A percentile compares a stretch with the other conserved stretches of the same genome.
These are phyloP conservation scores for Anguilla obscura DNA, from an alignment of 2,797 vertebrate genomes.

Conservation along the genomic window DNA sequence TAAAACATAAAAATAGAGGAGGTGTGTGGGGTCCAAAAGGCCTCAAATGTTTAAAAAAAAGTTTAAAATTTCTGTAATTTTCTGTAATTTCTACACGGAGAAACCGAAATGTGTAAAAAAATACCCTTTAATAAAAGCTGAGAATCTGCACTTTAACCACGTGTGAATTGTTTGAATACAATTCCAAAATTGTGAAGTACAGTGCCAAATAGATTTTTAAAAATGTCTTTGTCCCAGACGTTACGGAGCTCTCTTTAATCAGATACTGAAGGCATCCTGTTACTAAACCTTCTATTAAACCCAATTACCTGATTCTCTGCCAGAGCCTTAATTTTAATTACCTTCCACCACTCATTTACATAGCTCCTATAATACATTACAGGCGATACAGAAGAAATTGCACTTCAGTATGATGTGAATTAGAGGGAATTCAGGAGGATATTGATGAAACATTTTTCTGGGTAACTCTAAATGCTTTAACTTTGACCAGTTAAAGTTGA, in stretches of 20 bases:
- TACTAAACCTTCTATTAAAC: too few species aligned
- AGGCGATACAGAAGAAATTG: not conserved
- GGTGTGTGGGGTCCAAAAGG: not conserved
- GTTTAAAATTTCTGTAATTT: too few species aligned
- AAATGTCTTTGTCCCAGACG: too few species aligned
- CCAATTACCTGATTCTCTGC: not conserved
- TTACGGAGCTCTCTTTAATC: not conserved
- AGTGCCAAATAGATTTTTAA: too few species aligned
- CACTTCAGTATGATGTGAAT: not conserved
- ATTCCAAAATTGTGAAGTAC: too few species aligned
- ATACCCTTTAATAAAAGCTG: too few species aligned
- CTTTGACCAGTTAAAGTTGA: not conserved
- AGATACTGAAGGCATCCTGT: not conserved
- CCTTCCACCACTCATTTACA: too few species aligned
- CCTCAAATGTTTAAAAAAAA: not conserved
- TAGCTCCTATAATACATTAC: too few species aligned
- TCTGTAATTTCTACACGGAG: not conserved
- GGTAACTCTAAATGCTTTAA: not conserved
- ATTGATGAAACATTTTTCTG: not conserved
- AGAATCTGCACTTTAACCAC: too few species aligned
- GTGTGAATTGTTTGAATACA: too few species aligned
- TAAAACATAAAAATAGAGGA: not conserved
- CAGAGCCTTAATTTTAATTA: not conserved
- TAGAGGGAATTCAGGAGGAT: not conserved
- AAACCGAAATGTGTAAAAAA: too few species aligned